Evolutionary conservation across 2,113 vertebrate genomes (phyloP).

Genomic region (Gnathonemus longibarbis): DNA sequence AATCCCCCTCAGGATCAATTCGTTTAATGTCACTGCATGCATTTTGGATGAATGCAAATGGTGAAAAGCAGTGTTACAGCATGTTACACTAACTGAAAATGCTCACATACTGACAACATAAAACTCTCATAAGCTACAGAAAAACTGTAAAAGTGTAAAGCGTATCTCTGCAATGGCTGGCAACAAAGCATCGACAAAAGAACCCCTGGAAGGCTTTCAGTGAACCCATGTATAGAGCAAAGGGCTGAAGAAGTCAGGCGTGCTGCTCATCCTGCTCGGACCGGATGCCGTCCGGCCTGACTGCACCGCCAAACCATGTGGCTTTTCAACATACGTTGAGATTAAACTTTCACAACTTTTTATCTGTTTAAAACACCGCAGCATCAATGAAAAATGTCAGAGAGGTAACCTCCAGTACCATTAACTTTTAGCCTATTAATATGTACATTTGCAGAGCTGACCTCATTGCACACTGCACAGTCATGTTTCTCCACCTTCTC

Average conservation of each 20-base stretch:
- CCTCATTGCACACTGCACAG: conserved; percentile 7
- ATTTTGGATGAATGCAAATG: neutral
- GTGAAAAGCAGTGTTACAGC: neutral
- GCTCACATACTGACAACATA: neutral
- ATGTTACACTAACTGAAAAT: neutral
- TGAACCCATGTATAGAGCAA: neutral
- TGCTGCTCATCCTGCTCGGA: neutral
- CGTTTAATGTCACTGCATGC: neutral
- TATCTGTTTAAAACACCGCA: neutral
- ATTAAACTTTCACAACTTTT: conserved; percentile 2
- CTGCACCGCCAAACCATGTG: neutral
- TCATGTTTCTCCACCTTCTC: conserved; percentile 52
- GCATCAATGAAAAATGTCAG: neutral
- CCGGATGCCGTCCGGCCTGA: neutral
- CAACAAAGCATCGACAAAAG: neutral
- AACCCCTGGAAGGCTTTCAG: neutral
- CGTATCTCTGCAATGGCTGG: neutral
- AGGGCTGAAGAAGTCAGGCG: neutral
- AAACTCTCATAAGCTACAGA: neutral
- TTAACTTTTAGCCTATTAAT: neutral
- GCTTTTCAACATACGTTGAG: neutral
- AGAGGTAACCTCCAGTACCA: neutral
- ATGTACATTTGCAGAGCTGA: neutral
- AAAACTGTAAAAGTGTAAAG: neutral
- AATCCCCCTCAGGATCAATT: neutral